These are phyloP conservation scores for Gymnothorax javanicus DNA, from an alignment of 2,797 vertebrate species.

Conservation along the genomic window DNA sequence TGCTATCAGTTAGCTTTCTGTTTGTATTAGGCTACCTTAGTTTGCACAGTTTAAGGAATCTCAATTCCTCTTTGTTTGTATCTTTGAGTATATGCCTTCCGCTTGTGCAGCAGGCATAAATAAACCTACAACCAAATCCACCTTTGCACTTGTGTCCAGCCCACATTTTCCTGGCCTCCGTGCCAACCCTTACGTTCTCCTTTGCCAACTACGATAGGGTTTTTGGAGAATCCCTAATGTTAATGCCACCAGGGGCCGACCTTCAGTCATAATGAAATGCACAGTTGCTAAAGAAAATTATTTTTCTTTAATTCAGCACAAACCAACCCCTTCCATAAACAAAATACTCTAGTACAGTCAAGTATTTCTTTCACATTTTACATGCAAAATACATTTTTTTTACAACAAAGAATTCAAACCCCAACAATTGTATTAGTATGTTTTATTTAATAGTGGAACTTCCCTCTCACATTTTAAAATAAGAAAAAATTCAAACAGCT, in stretches of 20 bases:
- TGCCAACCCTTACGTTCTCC: too few species aligned
- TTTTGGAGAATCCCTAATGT: background rate
- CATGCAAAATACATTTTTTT: background rate
- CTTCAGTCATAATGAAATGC: background rate
- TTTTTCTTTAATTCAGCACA: background rate
- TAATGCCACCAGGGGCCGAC: background rate
- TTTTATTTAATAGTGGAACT: background rate
- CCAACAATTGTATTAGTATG: background rate
- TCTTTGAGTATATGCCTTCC: too few species aligned
- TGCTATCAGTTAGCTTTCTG: too few species aligned
- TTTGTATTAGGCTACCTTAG: too few species aligned
- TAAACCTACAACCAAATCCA: too few species aligned
- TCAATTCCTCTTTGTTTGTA: too few species aligned
- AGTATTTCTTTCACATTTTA: background rate
- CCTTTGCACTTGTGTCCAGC: too few species aligned
- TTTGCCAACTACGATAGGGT: too few species aligned
- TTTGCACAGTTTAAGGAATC: too few species aligned
- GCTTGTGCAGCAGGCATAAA: too few species aligned
- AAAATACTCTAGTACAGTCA: background rate
- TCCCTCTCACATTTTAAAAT: background rate
- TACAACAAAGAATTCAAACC: background rate
- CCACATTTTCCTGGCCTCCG: too few species aligned
- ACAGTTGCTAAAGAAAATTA: background rate
- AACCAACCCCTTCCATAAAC: background rate
- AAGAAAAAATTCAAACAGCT: background rate